Evolutionary conservation across 2,797 vertebrate species (phyloP), one percentile per base, ranked within the genome.

Genomic region (Lophotriccus pileatus): DNA sequence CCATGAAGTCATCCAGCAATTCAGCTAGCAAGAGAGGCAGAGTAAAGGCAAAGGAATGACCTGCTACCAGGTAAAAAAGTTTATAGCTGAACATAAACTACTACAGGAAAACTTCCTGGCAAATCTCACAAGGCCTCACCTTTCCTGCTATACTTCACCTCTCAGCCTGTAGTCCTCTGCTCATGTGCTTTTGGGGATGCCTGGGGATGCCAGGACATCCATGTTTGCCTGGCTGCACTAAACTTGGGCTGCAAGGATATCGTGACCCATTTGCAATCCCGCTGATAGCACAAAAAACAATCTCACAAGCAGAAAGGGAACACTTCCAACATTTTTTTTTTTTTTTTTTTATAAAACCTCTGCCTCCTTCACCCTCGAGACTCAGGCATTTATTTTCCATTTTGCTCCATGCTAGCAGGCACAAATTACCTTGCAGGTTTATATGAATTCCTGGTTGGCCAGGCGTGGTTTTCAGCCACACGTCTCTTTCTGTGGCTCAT

Each of bases 151-250:
- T 5, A 14, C 4, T 39, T 78, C 27, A 22, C 22, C 16, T 14
- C 12, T 28, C 49, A 44, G 18, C 37, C 34, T 69, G 34, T 36
- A 34, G 22, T 56, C 2, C 14, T 24, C 14, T 2, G 0, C 0
- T 0, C 15, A 25, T 15, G 9, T 12, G 23, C 0, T 0, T 15
- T 6, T 66, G 22, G 8, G 23, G 13, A 20, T 27, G 14, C 2
- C 1, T 59, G 32, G 13, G 28, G 25, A 28, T 32, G 52, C 12
- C 43, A 12, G 63, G 23, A 44, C 62, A 24, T 46, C 50, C 2
- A 2, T 12, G 23, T 64, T 87, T 87, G 13, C 39, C 47, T 47
- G 17, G 19, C 55, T 90, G 39, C 47, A 28, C 16, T 64, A 13
- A 68, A 68, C 22, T n/a, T 50, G n/a, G 9, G 21, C 24, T 52